Percentiles rank a stretch among this genome's conserved stretches.
Conservation (phyloP, 1,140 invertebrate species). For the Heliconius hermathena region DNA sequence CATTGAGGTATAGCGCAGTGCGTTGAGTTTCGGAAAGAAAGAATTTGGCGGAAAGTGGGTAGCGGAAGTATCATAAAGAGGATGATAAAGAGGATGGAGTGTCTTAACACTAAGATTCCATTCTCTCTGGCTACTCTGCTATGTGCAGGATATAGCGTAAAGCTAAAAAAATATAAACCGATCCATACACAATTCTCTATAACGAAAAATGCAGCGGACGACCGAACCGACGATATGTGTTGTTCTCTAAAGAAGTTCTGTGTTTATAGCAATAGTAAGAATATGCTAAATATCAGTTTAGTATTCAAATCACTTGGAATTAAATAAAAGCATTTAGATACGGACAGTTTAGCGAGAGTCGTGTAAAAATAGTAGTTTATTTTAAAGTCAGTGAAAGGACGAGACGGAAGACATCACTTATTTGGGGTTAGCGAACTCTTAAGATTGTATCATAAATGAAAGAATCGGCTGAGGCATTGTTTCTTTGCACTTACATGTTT, state of each 20-base stretch:
- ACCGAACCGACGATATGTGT: not conserved
- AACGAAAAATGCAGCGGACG: not conserved
- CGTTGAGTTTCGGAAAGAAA: no score
- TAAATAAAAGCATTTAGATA: not conserved
- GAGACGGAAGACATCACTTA: conserved; percentile 37
- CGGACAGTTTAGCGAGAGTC: not conserved
- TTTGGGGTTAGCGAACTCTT: conserved; percentile 30
- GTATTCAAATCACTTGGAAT: not conserved
- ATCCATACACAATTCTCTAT: not conserved
- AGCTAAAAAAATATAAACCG: no score
- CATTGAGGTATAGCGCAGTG: no score
- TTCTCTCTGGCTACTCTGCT: no score
- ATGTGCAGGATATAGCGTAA: no score
- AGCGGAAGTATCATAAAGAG: no score
- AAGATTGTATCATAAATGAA: conserved; percentile 34
- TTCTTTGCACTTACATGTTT: not conserved
- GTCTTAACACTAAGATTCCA: no score
- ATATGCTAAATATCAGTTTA: conserved; percentile 5
- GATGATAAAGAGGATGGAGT: no score
- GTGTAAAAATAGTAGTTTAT: conserved; percentile 10
- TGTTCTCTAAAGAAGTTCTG: not conserved
- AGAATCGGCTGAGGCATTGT: conserved; percentile 23
- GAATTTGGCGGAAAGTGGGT: no score
- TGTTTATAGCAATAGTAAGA: not conserved
- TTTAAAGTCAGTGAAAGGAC: conserved; percentile 40